Conservation (phyloP, 2,113 vertebrate species). For the Monopterus albus region DNA sequence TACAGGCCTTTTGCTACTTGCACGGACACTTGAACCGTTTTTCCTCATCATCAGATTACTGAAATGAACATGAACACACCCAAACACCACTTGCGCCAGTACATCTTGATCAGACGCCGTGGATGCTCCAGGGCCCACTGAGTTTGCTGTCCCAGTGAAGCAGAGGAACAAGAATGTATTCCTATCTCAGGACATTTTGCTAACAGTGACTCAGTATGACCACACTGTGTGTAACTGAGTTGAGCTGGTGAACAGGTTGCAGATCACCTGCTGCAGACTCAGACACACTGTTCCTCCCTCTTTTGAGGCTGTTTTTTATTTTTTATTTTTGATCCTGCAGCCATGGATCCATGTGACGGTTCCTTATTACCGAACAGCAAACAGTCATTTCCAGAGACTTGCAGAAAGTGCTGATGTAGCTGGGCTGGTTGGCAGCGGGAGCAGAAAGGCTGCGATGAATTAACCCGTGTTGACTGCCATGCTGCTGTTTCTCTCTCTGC, state of each 20-base stretch:
- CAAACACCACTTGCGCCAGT: too few relatives aligned
- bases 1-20: too few relatives aligned
- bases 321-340: conserved; percentile 16
- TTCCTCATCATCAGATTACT: too few relatives aligned
- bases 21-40: too few relatives aligned
- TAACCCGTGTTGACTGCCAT: conserved; percentile 65
- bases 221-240: too few relatives aligned
- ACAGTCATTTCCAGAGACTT: conserved; percentile 78
- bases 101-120: too few relatives aligned
- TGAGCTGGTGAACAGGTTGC: conserved; percentile 21
- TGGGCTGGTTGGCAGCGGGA: conserved; percentile 66
- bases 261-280: conserved; percentile 9
- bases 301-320: not conserved
- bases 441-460: conserved; percentile 64
- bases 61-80: too few relatives aligned
- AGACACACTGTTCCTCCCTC: not conserved
- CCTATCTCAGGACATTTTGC: too few relatives aligned
- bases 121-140: too few relatives aligned
- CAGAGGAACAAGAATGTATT: too few relatives aligned
- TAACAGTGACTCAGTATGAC: too few relatives aligned
- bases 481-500: conserved; percentile 17
- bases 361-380: conserved; percentile 75
- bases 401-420: conserved; percentile 81
- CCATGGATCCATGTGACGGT: conserved; percentile 32
- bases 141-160: too few relatives aligned